Conservation (phyloP, 2,797 vertebrate species). For the Enteromius radiatus region DNA sequence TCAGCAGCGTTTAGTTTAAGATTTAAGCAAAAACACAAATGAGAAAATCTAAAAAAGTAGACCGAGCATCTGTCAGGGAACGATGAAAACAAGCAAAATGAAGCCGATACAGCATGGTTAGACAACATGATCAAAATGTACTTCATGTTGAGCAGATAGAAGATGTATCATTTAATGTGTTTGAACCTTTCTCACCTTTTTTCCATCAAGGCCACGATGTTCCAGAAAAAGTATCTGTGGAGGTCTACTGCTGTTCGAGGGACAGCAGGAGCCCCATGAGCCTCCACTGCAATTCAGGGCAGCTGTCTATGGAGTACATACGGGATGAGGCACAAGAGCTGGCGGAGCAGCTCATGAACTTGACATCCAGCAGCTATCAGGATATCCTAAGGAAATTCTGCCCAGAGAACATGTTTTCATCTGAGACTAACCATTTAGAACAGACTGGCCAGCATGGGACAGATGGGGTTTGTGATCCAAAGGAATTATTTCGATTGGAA, state of each 20-base stretch:
- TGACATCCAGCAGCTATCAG: conserved; percentile 73
- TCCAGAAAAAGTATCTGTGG: conserved; percentile 68
- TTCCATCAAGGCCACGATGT: conserved; percentile 70
- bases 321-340: conserved; percentile 79
- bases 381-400: conserved; percentile 78
- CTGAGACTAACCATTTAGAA: conserved; percentile 16
- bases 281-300: conserved; percentile 30
- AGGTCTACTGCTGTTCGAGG: conserved; percentile 60
- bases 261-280: conserved; percentile 40
- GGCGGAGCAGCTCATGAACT: conserved; percentile 77
- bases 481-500: conserved; percentile 39
- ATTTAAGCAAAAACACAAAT: not conserved
- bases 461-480: not conserved
- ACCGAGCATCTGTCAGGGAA: not conserved
- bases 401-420: conserved; percentile 37
- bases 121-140: not conserved
- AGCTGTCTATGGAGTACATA: conserved; percentile 73
- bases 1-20: not conserved
- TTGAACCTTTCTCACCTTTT: not conserved
- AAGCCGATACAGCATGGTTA: not conserved
- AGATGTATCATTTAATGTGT: not conserved
- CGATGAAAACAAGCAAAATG: not conserved
- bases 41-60: not conserved
- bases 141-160: not conserved
- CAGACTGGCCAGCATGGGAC: not conserved